These are phyloP conservation scores for Crenuchus spilurus DNA, from an alignment of 2,797 vertebrate genomes.

Conservation along the genomic window DNA sequence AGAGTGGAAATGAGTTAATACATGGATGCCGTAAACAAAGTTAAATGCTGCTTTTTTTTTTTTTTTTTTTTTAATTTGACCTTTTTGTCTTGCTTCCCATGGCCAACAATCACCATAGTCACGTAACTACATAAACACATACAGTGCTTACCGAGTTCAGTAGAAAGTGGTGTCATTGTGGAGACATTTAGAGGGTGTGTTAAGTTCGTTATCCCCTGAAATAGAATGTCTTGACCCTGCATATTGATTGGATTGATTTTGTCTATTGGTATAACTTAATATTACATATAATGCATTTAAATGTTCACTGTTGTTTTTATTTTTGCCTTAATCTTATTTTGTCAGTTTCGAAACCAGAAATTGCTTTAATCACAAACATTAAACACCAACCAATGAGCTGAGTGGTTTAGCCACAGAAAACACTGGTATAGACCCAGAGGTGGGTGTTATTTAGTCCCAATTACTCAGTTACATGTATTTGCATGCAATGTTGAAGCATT, in stretches of 20 bases:
- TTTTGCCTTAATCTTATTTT: no score
- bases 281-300: no score
- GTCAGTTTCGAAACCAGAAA: no score
- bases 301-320: no score
- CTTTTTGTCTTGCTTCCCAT: constrained; percentile 8
- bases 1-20: constrained; percentile 42
- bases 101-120: background rate
- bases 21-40: constrained; percentile 30
- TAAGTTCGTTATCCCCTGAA: background rate
- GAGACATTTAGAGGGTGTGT: background rate
- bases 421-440: no score
- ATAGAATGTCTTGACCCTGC: background rate
- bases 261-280: no score
- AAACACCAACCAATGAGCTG: no score
- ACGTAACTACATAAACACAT: background rate
- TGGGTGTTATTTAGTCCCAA: no score
- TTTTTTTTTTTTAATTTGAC: constrained; percentile 18
- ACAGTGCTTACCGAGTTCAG: background rate
- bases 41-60: constrained; percentile 1
- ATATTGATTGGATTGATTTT: background rate
- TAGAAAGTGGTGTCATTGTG: background rate
- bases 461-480: no score
- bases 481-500: no score
- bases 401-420: no score
- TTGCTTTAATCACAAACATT: no score